Percentiles rank a stretch among this genome's conserved stretches.
These are phyloP conservation scores for Mus caroli DNA, from an alignment of 2,797 vertebrate species.

Conservation along the genomic window DNA sequence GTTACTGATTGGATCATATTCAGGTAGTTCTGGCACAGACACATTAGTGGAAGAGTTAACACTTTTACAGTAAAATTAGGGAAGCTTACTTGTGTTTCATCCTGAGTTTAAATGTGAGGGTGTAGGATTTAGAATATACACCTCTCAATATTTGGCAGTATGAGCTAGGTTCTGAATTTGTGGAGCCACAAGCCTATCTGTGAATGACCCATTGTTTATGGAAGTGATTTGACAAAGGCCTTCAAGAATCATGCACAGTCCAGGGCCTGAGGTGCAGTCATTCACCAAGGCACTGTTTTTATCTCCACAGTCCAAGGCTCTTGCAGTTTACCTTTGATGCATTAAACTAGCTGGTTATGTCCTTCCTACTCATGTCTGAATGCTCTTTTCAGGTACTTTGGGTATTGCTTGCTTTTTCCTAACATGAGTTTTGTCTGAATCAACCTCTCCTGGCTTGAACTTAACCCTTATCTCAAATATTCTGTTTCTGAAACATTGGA, in stretches of 20 bases:
- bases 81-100: slow-evolving; percentile 44
- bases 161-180: slow-evolving; percentile 27
- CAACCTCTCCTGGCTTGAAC: neutral
- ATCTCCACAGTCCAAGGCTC: slow-evolving; percentile 39
- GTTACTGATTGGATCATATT: slow-evolving; percentile 27
- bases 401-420: slow-evolving; percentile 2
- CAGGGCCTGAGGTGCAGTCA: slow-evolving; percentile 33
- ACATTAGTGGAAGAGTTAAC: slow-evolving; percentile 10
- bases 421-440: slow-evolving; percentile 18
- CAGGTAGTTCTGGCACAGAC: neutral
- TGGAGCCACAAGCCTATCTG: neutral
- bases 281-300: neutral
- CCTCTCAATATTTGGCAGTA: slow-evolving; percentile 16
- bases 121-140: neutral
- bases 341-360: neutral
- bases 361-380: neutral
- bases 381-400: neutral
- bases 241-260: slow-evolving; percentile 20
- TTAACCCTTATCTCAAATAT: neutral
- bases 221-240: slow-evolving; percentile 36
- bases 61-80: slow-evolving; percentile 56
- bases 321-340: neutral
- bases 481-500: neutral
- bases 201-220: slow-evolving; percentile 26
- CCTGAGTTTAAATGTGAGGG: slow-evolving; percentile 42